phyloP scores from a whole-genome alignment of 2,797 vertebrate species.

The Notamacropus eugenii region DNA sequence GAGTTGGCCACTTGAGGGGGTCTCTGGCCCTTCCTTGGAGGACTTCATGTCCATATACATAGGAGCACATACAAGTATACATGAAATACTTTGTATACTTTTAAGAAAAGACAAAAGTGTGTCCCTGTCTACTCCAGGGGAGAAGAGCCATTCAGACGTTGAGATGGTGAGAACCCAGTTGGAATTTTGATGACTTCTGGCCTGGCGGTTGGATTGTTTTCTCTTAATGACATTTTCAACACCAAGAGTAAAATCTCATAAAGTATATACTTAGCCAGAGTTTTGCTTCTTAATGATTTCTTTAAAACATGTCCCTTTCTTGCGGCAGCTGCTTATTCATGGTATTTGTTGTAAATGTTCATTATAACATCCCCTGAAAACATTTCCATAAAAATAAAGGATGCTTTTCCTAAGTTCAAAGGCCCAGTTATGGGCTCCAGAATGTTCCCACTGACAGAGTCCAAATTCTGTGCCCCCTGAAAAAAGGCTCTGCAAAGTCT shows the following conservation, averaged over 20 bases:
- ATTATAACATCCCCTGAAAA: slow-evolving; percentile 72
- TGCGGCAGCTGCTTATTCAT: slow-evolving; percentile 55
- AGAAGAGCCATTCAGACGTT: slow-evolving; percentile 11
- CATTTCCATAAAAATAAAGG: slow-evolving; percentile 70
- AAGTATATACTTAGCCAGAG: background rate
- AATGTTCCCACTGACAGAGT: slow-evolving; percentile 65
- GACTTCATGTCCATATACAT: background rate
- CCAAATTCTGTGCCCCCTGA: slow-evolving; percentile 56
- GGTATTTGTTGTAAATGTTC: slow-evolving; percentile 45
- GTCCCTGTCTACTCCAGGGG: background rate
- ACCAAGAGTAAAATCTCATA: slow-evolving; percentile 45
- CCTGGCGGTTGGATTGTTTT: slow-evolving; percentile 40
- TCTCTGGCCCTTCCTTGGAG: background rate
- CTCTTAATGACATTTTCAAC: slow-evolving; percentile 36
- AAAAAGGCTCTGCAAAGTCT: slow-evolving; percentile 44
- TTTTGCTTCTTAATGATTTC: slow-evolving; percentile 20
- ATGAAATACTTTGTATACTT: background rate
- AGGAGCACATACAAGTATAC: background rate
- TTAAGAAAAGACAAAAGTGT: background rate
- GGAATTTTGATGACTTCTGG: slow-evolving; percentile 20
- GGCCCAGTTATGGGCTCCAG: slow-evolving; percentile 59
- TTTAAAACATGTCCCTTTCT: slow-evolving; percentile 45
- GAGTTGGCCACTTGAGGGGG: background rate
- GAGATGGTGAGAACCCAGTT: background rate
- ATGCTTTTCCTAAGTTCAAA: slow-evolving; percentile 69